phyloP scores from a whole-genome alignment of 35 echinoderm and acorn worm species.

The Lytechinus variegatus region DNA sequence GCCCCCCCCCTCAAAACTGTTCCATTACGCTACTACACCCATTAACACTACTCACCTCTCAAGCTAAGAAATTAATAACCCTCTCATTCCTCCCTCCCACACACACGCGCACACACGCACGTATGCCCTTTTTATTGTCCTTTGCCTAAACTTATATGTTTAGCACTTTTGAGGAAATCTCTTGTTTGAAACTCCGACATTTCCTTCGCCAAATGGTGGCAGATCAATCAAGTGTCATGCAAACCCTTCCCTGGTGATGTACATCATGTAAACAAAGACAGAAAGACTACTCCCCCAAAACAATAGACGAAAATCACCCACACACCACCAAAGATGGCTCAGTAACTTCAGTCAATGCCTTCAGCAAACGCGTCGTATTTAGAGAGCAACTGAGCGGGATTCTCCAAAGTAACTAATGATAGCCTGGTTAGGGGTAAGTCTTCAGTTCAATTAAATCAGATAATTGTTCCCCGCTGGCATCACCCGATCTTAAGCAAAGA shows the following conservation, averaged over 20 bases:
- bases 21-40: too few relatives aligned
- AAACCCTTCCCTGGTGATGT: background rate
- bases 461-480: background rate
- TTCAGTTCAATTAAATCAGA: background rate
- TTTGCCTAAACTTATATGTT: background rate
- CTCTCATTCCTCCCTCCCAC: background rate
- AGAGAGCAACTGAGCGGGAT: background rate
- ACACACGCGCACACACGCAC: background rate
- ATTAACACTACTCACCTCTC: background rate
- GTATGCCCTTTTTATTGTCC: background rate
- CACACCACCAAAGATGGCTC: background rate
- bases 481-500: slow-evolving; percentile 11
- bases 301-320: background rate
- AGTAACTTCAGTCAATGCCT: background rate
- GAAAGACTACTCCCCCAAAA: background rate
- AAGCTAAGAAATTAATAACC: too few relatives aligned
- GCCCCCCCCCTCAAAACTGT: too few relatives aligned
- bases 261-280: background rate
- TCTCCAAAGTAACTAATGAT: background rate
- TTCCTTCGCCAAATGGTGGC: background rate
- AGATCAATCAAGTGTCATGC: background rate
- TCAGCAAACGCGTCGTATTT: background rate
- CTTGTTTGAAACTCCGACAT: background rate
- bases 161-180: background rate
- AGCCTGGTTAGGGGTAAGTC: background rate